Evolutionary conservation across 1,140 invertebrate species (phyloP), one percentile per base, ranked within the genome.

Genomic region (Belonocnema kinseyi): DNA sequence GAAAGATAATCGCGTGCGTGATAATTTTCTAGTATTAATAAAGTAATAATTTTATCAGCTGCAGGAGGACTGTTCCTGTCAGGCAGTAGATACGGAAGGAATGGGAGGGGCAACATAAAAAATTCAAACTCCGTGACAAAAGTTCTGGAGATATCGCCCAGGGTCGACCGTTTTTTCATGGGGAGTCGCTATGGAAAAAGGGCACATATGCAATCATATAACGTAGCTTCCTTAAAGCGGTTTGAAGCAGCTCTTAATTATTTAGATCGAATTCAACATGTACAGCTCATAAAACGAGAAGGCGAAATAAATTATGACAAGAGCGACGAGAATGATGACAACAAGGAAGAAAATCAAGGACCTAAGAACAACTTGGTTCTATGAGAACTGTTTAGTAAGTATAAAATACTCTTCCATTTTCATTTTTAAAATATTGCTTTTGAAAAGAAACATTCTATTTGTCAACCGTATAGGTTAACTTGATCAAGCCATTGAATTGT

Each of bases 121-220:
- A 46, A 40, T 2, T 16, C 70, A 10, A 77, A 76, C 26, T 58
- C 14, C 11, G 10, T 53, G 40, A 12, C 70, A 0, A 85, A 84
- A 58, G 21, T 77, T 1, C 71, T 85, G 10, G 80, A 83, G 50
- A 61, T 85, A 0, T 56, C 77, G 19, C 85, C 88, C 3, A 77
- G 86, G 33, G 66, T 80, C 3, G 83, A 87, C 66, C 81, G 82
- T 8, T 87, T 85, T 66, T 86, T 80, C 33, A 76, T 79, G 17
- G 82, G 82, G 7, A 86, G 83, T 77, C 84, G 87, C 13, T 88
- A 87, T 72, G 88, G 87, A 0, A 88, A 88, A 77, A 77, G 86
- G 17, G 73, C 70, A 0, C 61, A 58, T 6, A 16, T 19, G 13
- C 61, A 53, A 26, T 53, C 51, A 51, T 76, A 71, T 51, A 73